Evolutionary conservation across 2,888 invertebrate species (phyloP).

Genomic region (Falcaria lacertinaria): DNA sequence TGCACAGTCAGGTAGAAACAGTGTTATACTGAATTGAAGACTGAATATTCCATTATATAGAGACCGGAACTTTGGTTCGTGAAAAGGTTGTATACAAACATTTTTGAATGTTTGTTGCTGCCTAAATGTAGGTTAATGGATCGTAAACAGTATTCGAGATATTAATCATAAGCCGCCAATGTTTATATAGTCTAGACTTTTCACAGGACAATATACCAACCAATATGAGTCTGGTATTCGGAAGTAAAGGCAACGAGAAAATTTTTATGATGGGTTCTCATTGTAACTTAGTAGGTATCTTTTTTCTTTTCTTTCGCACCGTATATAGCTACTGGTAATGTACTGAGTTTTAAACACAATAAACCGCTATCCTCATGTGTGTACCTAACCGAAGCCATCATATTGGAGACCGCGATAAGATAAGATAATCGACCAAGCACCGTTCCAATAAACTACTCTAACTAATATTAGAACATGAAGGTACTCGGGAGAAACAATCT

Average conservation of each 20-base stretch:
- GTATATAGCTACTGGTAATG: neutral
- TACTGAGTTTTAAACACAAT: neutral
- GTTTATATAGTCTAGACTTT: neutral
- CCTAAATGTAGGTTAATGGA: neutral
- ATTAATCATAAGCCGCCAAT: neutral
- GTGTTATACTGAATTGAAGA: neutral
- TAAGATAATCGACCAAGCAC: slow-evolving; percentile 28
- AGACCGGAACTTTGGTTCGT: slow-evolving; percentile 5
- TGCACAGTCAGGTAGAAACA: neutral
- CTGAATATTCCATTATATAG: slow-evolving; percentile 1
- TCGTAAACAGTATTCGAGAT: neutral
- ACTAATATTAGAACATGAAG: neutral
- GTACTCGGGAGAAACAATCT: neutral
- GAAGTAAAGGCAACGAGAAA: no score
- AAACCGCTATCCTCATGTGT: slow-evolving; percentile 2
- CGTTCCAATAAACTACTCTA: slow-evolving; percentile 5
- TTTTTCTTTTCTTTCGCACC: no score
- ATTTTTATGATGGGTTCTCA: no score
- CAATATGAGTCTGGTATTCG: no score
- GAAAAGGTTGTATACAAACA: neutral
- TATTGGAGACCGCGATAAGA: slow-evolving; percentile 35
- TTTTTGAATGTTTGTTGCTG: neutral
- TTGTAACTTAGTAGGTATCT: no score
- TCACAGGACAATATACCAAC: no score
- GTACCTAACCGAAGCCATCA: slow-evolving; percentile 8